A percentile compares a stretch with the other conserved stretches of the same genome.
phyloP scores from a whole-genome alignment of 2,113 vertebrate species.

The Clarias macrocephalus region DNA sequence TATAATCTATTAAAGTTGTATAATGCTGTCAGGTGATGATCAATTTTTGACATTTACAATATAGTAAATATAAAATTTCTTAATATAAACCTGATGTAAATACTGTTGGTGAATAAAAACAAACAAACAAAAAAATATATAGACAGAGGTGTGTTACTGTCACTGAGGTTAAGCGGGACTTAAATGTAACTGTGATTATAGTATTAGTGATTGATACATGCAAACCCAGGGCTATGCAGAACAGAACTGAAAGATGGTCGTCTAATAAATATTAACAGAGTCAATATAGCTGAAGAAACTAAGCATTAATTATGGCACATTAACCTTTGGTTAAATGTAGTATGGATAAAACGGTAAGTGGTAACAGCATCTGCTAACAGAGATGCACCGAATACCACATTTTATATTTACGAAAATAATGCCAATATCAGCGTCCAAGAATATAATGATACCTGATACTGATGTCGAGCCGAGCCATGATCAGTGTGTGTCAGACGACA shows the following conservation, averaged over 20 bases:
- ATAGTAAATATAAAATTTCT: not conserved
- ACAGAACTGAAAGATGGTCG: slow-evolving; percentile 1
- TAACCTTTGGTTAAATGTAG: slow-evolving; percentile 63
- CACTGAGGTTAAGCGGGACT: not conserved
- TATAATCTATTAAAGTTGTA: not conserved
- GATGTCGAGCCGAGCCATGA: not conserved
- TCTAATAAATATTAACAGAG: slow-evolving; percentile 24
- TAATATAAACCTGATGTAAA: not conserved
- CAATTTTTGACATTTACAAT: not conserved
- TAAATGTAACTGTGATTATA: not conserved
- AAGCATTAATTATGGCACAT: slow-evolving; percentile 46
- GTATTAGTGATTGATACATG: slow-evolving; percentile 10
- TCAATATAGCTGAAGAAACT: slow-evolving; percentile 23
- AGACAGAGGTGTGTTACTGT: not conserved
- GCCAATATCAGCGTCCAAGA: not conserved
- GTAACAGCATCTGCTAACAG: slow-evolving; percentile 12
- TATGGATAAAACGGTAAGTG: slow-evolving; percentile 57
- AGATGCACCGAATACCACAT: not conserved
- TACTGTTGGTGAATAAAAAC: not conserved
- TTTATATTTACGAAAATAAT: not conserved
- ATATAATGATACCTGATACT: not conserved
- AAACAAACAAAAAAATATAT: not conserved
- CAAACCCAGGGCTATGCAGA: not conserved
- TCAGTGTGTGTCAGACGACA: not conserved
- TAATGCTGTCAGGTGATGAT: not conserved